Base-by-base conservation (phyloP, 2,113 vertebrate genomes). In the Hepsetus odoe region DNA sequence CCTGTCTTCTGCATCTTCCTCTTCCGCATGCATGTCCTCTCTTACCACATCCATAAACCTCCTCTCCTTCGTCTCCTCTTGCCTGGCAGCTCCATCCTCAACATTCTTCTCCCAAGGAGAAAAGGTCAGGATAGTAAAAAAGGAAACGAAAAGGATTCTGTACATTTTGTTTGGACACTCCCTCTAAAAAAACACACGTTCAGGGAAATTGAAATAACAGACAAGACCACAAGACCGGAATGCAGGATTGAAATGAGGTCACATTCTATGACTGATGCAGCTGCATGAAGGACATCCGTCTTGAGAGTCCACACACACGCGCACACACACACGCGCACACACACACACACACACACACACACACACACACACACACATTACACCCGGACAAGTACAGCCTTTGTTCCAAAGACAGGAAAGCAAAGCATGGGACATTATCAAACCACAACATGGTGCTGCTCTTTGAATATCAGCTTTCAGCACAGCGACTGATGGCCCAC, bases 391-490 rank as follows among this genome's bases (percentile, higher is more conserved):
- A 46, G 13, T 20, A 35, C 59, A 32, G 1, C 28, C 32, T 66
- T 66, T 55, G 8, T 55, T n/a, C n/a, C 38, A 67, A 42, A 40
- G 61, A 66, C 33, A 76, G 62, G 49, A 68, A 76, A 6, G 24
- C 7, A 32, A 65, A 22, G 1, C 30, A 12, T 24, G 53, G 22
- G 40, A 38, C 5, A 55, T 14, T 42, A 56, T 56, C 22, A n/a
- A 40, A 40, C 51, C 13, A 44, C 38, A 62, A 22, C 22, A 24
- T n/a, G 38, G 13, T 5, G 20, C 24, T 30, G 56, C 56, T 59
- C 28, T 59, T 3, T 30, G 49, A 51, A 51, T n/a, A 20, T n/a
- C 1, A 51, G 49, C 49, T 5, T 5, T 51, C 42, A 16, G 42
- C 42, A 14, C 42, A 55, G 7, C 51, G 24, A 22, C 51, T 55